A percentile compares a stretch with the other conserved stretches of the same genome.
Conservation (phyloP, 2,113 vertebrate species). For the Upupa epops region DNA sequence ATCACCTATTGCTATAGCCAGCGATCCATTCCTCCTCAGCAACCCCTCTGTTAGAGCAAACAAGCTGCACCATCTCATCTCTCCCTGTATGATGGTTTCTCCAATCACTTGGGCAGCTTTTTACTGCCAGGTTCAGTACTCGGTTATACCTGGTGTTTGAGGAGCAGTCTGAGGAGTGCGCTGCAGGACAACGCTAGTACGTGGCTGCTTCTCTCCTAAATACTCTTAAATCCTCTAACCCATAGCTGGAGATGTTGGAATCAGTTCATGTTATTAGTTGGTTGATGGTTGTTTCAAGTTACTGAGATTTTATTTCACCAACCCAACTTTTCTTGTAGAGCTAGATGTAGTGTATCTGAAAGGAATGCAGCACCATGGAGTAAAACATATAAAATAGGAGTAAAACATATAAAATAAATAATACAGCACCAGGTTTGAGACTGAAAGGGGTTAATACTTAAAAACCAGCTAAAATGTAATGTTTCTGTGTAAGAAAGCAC, state of each 20-base stretch:
- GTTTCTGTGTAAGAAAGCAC: background rate
- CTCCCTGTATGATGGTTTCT: accelerated
- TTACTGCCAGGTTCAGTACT: background rate
- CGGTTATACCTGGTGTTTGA: background rate
- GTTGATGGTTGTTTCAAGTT: background rate
- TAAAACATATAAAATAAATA: no score
- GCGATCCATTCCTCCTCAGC: background rate
- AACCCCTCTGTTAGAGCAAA: accelerated
- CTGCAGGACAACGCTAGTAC: background rate
- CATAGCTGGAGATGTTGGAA: background rate
- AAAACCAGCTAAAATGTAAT: background rate
- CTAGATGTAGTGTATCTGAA: background rate
- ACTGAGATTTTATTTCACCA: background rate
- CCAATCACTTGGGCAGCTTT: background rate
- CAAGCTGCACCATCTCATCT: accelerated
- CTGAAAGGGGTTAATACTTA: background rate
- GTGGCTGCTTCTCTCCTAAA: background rate
- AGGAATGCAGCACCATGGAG: no score
- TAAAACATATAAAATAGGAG: no score
- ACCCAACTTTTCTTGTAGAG: background rate
- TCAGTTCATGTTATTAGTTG: accelerated
- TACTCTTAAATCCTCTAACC: background rate
- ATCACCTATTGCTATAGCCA: background rate
- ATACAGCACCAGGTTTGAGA: background rate
- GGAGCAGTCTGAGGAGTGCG: background rate